Conservation (phyloP, 2,888 invertebrate genomes). For the Cerastoderma edule region DNA sequence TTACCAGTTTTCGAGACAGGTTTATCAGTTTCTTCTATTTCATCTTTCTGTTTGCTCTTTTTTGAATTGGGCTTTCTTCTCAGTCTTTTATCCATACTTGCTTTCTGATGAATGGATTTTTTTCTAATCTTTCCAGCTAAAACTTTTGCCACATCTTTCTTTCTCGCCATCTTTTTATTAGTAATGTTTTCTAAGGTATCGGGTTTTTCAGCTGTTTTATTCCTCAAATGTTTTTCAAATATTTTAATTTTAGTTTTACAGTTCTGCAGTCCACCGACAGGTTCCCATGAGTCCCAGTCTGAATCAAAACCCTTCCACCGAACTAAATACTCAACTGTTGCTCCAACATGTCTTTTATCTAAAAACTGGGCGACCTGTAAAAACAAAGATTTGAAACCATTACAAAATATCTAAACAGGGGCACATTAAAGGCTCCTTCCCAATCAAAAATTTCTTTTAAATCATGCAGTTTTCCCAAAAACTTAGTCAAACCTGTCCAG, state of each 20-base stretch:
- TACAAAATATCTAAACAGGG: too few species aligned
- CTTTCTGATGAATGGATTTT: neutral
- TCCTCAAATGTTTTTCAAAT: constrained; percentile 60
- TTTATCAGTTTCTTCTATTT: too few species aligned
- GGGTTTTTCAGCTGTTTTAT: constrained; percentile 25
- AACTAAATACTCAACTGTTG: constrained; percentile 69
- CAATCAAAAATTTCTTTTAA: too few species aligned
- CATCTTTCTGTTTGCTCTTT: too few species aligned
- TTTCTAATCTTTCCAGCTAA: constrained; percentile 7
- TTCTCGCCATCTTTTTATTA: constrained; percentile 49
- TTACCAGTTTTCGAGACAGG: too few species aligned
- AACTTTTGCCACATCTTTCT: constrained; percentile 1
- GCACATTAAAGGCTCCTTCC: too few species aligned
- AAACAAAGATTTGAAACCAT: neutral
- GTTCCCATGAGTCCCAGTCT: constrained; percentile 80
- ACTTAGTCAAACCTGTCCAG: too few species aligned
- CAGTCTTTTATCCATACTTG: too few species aligned
- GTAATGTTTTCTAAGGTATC: constrained; percentile 49
- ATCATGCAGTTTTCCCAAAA: too few species aligned
- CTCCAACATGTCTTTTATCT: constrained; percentile 54
- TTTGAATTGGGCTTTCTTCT: too few species aligned
- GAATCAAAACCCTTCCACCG: constrained; percentile 76
- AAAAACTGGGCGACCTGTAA: constrained; percentile 70
- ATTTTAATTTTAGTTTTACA: constrained; percentile 63
- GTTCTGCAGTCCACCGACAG: constrained; percentile 66